Conservation (phyloP, 2,888 invertebrate species). For the Noctua comes region DNA sequence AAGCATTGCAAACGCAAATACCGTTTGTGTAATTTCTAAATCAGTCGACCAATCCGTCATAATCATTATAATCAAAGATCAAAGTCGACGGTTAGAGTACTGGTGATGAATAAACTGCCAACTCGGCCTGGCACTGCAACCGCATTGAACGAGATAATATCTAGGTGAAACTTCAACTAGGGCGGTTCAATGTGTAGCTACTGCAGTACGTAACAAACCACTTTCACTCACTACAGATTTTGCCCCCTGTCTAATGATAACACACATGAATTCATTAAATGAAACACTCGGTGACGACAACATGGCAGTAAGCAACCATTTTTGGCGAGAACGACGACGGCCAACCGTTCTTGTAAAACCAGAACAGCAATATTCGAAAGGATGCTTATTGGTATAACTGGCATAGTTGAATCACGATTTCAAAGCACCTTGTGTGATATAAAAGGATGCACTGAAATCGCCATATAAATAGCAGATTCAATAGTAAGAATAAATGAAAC, state of each 20-base stretch:
- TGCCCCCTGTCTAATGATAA: conserved; percentile 66
- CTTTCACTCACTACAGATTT: conserved; percentile 81
- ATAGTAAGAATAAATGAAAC: conserved; percentile 1
- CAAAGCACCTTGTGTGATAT: conserved; percentile 20
- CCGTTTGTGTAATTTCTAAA: conserved; percentile 69
- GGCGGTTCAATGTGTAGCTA: conserved; percentile 72
- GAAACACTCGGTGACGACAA: conserved; percentile 11
- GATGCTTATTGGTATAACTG: conserved; percentile 31
- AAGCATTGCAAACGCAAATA: conserved; percentile 41
- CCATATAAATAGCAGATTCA: conserved; percentile 2
- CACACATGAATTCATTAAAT: conserved; percentile 34
- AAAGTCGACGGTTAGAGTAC: conserved; percentile 76
- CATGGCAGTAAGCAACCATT: background rate
- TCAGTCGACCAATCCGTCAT: conserved; percentile 68
- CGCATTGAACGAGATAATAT: conserved; percentile 79
- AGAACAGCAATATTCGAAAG: conserved; percentile 47
- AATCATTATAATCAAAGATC: conserved; percentile 75
- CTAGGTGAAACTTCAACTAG: conserved; percentile 82
- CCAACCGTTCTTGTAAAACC: conserved; percentile 20
- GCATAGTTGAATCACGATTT: conserved; percentile 34
- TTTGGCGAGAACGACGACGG: conserved; percentile 11
- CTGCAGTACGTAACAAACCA: conserved; percentile 75
- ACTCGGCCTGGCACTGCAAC: conserved; percentile 77
- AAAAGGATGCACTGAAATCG: conserved; percentile 27
- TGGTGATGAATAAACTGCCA: conserved; percentile 79